Conservation (phyloP, 2,888 invertebrate genomes). For the Taphrorychus bicolor region DNA sequence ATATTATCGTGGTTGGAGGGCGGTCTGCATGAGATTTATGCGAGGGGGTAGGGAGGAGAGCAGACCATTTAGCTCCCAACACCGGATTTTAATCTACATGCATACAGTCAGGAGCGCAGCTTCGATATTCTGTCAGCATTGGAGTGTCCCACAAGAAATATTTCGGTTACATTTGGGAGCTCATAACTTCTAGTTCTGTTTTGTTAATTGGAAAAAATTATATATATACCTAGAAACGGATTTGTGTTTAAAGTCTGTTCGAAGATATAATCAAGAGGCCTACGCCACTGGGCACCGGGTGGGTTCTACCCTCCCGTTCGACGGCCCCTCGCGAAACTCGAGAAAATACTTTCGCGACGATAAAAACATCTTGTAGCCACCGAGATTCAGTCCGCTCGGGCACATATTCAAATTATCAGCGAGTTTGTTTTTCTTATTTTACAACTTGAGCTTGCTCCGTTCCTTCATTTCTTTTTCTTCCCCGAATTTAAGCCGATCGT, state of each 20-base stretch:
- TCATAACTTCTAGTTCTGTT: too few species aligned
- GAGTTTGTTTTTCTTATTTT: conserved; percentile 62
- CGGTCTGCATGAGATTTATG: conserved; percentile 60
- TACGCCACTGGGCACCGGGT: conserved; percentile 25
- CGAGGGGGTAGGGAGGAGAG: conserved; percentile 50
- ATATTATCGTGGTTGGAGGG: conserved; percentile 59
- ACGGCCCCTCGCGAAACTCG: conserved; percentile 55
- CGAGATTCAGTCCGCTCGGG: conserved; percentile 61
- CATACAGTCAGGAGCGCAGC: conserved; percentile 47
- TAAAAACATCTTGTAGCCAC: conserved; percentile 63
- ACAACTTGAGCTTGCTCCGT: conserved; percentile 48
- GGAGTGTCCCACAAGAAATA: not conserved
- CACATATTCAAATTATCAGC: conserved; percentile 64
- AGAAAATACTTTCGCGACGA: conserved; percentile 56
- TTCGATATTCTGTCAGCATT: not conserved
- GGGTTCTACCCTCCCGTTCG: conserved; percentile 21
- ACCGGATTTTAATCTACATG: conserved; percentile 62
- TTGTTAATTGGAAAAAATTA: too few species aligned
- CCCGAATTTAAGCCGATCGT: conserved; percentile 19
- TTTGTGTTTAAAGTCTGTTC: not conserved
- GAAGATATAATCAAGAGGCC: not conserved
- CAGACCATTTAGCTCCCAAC: conserved; percentile 59
- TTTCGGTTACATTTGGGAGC: too few species aligned
- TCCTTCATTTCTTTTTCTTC: conserved; percentile 20
- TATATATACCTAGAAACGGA: too few species aligned